Evolutionary conservation across 2,888 invertebrate genomes (phyloP).

Genomic region (Lasius platythorax): DNA sequence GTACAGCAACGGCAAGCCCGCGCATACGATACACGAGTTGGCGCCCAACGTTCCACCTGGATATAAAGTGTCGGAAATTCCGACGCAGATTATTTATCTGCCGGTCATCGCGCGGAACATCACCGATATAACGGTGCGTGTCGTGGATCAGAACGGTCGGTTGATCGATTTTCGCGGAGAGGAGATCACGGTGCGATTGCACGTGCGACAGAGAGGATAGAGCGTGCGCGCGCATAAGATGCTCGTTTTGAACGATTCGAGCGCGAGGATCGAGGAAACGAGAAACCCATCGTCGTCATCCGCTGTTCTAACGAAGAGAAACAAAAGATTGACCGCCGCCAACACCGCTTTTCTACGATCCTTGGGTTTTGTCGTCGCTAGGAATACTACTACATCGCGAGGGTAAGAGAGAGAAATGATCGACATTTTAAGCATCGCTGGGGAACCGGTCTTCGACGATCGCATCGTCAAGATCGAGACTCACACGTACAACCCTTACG

Average conservation of each 20-base stretch:
- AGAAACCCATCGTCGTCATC: neutral
- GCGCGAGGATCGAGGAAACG: neutral
- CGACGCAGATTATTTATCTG: neutral
- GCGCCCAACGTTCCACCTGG: neutral
- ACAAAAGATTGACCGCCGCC: neutral
- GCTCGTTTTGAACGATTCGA: neutral
- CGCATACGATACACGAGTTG: constrained; percentile 1
- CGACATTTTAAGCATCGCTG: neutral
- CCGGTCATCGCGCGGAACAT: neutral
- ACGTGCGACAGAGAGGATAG: neutral
- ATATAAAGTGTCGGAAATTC: constrained; percentile 15
- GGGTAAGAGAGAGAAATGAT: too few species aligned
- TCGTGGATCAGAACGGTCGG: neutral
- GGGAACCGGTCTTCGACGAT: neutral
- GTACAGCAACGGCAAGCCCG: neutral
- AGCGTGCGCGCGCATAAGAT: neutral
- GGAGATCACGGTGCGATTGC: neutral
- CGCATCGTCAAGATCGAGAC: neutral
- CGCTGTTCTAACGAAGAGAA: neutral
- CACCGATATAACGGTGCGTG: neutral
- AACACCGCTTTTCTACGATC: neutral
- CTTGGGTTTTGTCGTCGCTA: neutral
- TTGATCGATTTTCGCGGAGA: neutral
- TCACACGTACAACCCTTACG: neutral
- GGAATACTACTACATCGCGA: too few species aligned